phyloP scores from a whole-genome alignment of 2,797 vertebrate species.

The Buphagus erythrorhynchus region DNA sequence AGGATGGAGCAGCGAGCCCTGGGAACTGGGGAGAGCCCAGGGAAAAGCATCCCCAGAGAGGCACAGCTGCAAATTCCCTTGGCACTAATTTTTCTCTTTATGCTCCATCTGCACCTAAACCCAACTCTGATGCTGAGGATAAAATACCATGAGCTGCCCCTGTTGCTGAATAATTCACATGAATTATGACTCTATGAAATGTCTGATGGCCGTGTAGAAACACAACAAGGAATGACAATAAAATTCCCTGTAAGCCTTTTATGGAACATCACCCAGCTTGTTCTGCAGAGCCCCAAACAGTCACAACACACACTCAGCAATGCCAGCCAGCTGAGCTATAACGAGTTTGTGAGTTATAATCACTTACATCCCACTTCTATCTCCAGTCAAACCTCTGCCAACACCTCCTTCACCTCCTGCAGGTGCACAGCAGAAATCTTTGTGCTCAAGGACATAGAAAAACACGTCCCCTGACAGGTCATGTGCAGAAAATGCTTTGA shows the following conservation, averaged over 20 bases:
- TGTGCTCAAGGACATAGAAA: background rate
- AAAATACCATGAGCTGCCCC: background rate
- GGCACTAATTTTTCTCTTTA: background rate
- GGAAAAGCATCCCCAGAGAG: background rate
- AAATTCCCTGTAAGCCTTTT: background rate
- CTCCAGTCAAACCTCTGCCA: background rate
- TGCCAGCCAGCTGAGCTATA: fast-evolving
- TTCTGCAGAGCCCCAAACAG: background rate
- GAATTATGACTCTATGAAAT: background rate
- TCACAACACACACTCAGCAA: background rate
- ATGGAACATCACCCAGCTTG: fast-evolving
- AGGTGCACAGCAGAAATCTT: background rate
- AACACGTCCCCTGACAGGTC: background rate
- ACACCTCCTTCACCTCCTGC: background rate
- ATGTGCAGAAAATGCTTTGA: background rate
- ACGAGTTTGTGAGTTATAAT: background rate
- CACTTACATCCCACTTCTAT: background rate
- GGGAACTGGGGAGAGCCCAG: background rate
- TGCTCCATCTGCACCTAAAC: background rate
- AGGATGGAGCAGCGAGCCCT: background rate
- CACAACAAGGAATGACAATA: background rate
- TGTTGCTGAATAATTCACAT: background rate
- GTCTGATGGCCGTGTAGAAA: background rate
- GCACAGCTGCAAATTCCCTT: background rate
- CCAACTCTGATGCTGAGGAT: fast-evolving